Base-by-base conservation (phyloP, 2,113 vertebrate genomes). In the Cynocephalus volans region DNA sequence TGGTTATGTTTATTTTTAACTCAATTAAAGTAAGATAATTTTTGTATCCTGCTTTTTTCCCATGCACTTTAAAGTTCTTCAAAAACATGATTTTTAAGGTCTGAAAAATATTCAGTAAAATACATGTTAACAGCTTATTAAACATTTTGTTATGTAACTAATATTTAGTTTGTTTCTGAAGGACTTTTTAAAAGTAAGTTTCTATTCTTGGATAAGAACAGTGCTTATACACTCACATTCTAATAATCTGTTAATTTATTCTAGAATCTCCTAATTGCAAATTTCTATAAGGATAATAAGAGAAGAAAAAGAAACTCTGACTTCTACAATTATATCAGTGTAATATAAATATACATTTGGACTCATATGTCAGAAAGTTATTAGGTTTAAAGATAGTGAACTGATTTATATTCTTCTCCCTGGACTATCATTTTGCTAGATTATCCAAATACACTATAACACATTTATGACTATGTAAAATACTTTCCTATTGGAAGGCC, bases 231-330 rank as follows among this genome's bases (percentile, higher is more conserved):
- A 54, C 6, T 82, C 45, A 93, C 18, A 76, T 15, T 92, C 10
- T 28, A 96, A 81, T 82, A 65, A 92, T 82, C 4, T 5, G 24
- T 60, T 60, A 83, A 65, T 75, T 95, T 93, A 80, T 87, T 88
- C 12, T 77, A 89, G 65, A 72, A 41, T 84, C 17, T 31, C 58
- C 64, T 91, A 58, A 87, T 84, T 84, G 62, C 0, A 36, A 80
- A 95, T 67, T 76, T 90, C 19, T 48, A 15, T 77, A 83, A 64
- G 45, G 90, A 36, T 81, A 85, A 58, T 23, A 83, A 60, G 4
- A 96, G 31, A 58, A 93, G 12, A 87, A 77, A 33, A 24, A 33
- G 21, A 97, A 84, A 2, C 26, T 3, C 21, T 56, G 5, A 88
- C 28, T 64, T 69, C 3, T 95, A 65, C 6, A 87, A 65, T 60